Conservation (phyloP, 1,140 invertebrate genomes). For the Leptestheria dahalacensis region DNA sequence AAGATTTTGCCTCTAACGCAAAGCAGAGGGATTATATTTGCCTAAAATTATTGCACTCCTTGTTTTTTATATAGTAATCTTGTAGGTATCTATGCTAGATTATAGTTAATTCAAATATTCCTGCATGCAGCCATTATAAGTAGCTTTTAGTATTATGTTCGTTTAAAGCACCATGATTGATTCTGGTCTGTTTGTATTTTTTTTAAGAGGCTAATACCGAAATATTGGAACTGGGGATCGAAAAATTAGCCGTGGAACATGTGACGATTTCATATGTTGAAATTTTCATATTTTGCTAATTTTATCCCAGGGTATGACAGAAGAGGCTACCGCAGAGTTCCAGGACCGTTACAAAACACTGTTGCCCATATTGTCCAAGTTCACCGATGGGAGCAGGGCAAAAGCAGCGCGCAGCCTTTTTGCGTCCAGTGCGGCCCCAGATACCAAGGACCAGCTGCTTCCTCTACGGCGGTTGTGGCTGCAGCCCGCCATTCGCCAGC, state of each 20-base stretch:
- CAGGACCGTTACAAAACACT: background rate
- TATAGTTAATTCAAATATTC: too few species aligned
- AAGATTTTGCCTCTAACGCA: too few species aligned
- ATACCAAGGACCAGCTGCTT: background rate
- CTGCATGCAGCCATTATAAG: too few species aligned
- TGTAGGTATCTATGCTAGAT: too few species aligned
- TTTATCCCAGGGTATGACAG: background rate
- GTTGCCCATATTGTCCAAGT: background rate
- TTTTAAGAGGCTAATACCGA: too few species aligned
- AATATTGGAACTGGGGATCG: too few species aligned
- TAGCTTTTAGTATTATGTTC: too few species aligned
- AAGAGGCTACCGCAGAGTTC: background rate
- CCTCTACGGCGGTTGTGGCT: background rate
- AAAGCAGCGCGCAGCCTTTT: background rate
- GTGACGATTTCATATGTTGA: background rate
- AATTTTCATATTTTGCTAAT: background rate
- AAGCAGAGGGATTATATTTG: too few species aligned
- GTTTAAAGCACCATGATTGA: too few species aligned
- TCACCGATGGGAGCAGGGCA: background rate
- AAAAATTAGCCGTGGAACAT: background rate
- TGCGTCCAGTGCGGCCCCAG: background rate
- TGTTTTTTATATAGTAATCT: too few species aligned
- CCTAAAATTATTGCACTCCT: too few species aligned
- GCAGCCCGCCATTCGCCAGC: background rate
- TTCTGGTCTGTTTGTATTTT: too few species aligned